A percentile compares a stretch with the other conserved stretches of the same genome.
Conservation (phyloP, 2,888 invertebrate species). For the Zonitis immaculata region DNA sequence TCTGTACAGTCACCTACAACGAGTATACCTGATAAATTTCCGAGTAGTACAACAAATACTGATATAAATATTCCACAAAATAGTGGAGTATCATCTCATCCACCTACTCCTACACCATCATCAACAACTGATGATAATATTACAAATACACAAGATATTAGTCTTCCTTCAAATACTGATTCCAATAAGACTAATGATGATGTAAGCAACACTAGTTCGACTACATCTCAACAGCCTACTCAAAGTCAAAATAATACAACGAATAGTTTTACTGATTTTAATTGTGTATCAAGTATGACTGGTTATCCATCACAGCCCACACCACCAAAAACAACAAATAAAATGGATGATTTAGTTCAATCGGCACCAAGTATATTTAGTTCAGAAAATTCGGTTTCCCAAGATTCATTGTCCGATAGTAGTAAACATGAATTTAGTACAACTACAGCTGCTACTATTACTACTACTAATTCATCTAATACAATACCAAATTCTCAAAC, state of each 20-base stretch:
- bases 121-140: slow-evolving; percentile 48
- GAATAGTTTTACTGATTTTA: slow-evolving; percentile 46
- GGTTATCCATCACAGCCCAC: slow-evolving; percentile 40
- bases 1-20: slow-evolving; percentile 42
- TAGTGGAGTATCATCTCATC: slow-evolving; percentile 43
- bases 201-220: slow-evolving; percentile 39
- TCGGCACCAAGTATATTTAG: slow-evolving; percentile 33
- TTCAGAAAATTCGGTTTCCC: slow-evolving; percentile 43
- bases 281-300: slow-evolving; percentile 47
- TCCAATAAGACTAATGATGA: slow-evolving; percentile 41
- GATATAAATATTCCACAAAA: slow-evolving; percentile 34
- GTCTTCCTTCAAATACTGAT: slow-evolving; percentile 44
- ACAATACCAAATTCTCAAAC: background rate
- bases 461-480: too few relatives aligned
- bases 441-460: too few relatives aligned
- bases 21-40: slow-evolving; percentile 45
- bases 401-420: slow-evolving; percentile 40
- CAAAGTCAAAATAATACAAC: slow-evolving; percentile 43
- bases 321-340: slow-evolving; percentile 40
- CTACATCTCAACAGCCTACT: slow-evolving; percentile 47
- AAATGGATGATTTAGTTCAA: slow-evolving; percentile 48
- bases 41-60: slow-evolving; percentile 46
- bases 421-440: slow-evolving; percentile 32
- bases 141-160: slow-evolving; percentile 41
- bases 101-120: slow-evolving; percentile 46